phyloP scores from a whole-genome alignment of 2,888 invertebrate genomes.

The Emmelina monodactyla region DNA sequence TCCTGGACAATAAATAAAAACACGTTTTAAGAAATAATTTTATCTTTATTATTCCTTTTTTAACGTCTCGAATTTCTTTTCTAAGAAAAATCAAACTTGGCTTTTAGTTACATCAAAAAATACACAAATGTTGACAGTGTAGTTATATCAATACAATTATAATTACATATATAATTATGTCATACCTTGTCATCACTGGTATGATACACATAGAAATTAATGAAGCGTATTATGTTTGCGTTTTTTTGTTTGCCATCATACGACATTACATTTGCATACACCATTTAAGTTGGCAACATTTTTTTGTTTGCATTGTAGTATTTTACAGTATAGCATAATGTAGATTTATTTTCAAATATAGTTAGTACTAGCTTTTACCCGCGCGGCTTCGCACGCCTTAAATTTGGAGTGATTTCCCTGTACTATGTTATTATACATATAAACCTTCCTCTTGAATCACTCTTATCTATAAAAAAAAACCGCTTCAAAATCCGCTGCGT shows the following conservation, averaged over 20 bases:
- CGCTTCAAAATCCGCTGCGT: too few species aligned
- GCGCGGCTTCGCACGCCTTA: too few species aligned
- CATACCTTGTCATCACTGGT: slow-evolving; percentile 35
- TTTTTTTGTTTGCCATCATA: too few species aligned
- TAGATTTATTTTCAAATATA: neutral
- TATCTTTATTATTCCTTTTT: slow-evolving; percentile 61
- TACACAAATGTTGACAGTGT: slow-evolving; percentile 54
- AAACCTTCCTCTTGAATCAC: too few species aligned
- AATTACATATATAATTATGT: slow-evolving; percentile 15
- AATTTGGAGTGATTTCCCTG: too few species aligned
- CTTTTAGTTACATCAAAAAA: slow-evolving; percentile 62
- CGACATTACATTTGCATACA: too few species aligned
- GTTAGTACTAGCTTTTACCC: too few species aligned
- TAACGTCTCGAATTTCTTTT: slow-evolving; percentile 56
- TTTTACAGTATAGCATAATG: too few species aligned
- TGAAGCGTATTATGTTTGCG: slow-evolving; percentile 30
- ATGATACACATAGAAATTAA: slow-evolving; percentile 22
- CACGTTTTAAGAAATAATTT: slow-evolving; percentile 61
- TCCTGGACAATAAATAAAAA: slow-evolving; percentile 34
- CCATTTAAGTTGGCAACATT: too few species aligned
- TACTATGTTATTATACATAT: too few species aligned
- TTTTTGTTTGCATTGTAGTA: too few species aligned
- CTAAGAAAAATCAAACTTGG: slow-evolving; percentile 63
- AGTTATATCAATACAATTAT: slow-evolving; percentile 41
- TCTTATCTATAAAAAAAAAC: too few species aligned